Conservation (phyloP, 2,113 vertebrate genomes). For the Garra rufa region DNA sequence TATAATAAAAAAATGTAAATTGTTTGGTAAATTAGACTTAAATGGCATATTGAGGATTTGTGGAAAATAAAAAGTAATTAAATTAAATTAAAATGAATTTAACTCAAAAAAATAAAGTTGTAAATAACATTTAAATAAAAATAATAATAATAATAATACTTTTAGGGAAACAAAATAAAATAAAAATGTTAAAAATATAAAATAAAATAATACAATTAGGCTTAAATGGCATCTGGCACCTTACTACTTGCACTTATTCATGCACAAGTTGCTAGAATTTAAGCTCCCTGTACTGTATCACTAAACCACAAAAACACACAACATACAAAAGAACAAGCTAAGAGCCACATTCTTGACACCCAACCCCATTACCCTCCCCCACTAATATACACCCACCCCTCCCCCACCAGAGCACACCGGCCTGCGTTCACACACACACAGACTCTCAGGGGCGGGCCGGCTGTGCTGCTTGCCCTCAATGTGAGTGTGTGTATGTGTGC, state of each 20-base stretch:
- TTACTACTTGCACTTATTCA: slow-evolving; percentile 37
- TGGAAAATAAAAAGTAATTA: not conserved
- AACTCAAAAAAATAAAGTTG: no score
- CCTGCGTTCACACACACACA: slow-evolving; percentile 41
- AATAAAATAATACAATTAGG: not conserved
- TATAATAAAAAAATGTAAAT: no score
- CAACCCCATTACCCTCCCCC: slow-evolving; percentile 73
- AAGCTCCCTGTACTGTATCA: slow-evolving; percentile 71
- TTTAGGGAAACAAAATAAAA: no score
- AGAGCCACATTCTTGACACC: slow-evolving; percentile 80
- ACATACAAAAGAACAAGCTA: slow-evolving; percentile 78
- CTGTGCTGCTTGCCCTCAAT: slow-evolving; percentile 39
- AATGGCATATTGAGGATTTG: not conserved
- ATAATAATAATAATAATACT: no score
- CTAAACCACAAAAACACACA: slow-evolving; percentile 76
- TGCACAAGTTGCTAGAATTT: slow-evolving; percentile 55
- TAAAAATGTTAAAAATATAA: no score
- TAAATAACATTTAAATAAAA: not conserved
- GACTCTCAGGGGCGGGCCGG: slow-evolving; percentile 13
- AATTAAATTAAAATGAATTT: no score
- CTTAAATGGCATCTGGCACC: slow-evolving; percentile 43
- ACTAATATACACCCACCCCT: slow-evolving; percentile 68
- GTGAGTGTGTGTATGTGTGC: slow-evolving; percentile 20
- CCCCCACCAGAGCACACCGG: slow-evolving; percentile 62
- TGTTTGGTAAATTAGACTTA: no score